Evolutionary conservation across 2,113 vertebrate genomes (phyloP).

Genomic region (Poecile atricapillus): DNA sequence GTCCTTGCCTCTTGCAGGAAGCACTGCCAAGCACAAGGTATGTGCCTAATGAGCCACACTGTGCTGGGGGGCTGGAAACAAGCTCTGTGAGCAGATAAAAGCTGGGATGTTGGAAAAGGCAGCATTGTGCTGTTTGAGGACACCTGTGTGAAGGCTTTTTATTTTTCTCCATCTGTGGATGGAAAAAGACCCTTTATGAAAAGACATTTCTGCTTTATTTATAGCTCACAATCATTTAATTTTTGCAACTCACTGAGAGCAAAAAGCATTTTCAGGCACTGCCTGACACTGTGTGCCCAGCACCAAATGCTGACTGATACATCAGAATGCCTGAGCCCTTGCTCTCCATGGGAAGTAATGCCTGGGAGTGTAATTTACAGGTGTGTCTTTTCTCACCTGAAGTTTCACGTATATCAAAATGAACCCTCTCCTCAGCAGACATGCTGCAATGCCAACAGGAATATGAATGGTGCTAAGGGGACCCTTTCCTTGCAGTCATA

Average conservation of each 20-base stretch:
- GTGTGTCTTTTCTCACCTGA: neutral
- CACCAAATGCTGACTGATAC: neutral
- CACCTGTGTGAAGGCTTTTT: neutral
- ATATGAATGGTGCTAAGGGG: neutral
- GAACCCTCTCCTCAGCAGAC: neutral
- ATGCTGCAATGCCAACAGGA: neutral
- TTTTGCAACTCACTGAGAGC: neutral
- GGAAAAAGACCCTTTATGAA: neutral
- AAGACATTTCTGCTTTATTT: neutral
- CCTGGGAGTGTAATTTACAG: neutral
- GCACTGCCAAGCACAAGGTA: neutral
- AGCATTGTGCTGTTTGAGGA: neutral
- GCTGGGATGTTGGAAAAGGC: neutral
- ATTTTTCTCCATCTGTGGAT: neutral
- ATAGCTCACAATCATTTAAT: neutral
- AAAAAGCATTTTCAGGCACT: neutral
- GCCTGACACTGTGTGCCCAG: neutral
- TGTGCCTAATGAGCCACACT: neutral
- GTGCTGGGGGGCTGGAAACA: rapidly evolving
- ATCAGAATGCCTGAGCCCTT: neutral
- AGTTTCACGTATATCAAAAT: rapidly evolving
- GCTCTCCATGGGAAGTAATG: neutral
- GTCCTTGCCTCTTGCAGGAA: neutral
- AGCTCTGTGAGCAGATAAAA: neutral
- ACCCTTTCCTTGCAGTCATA: neutral